Percentiles rank a stretch among this genome's conserved stretches.
Conservation (phyloP, 2,888 invertebrate genomes). For the Globia sparganii region DNA sequence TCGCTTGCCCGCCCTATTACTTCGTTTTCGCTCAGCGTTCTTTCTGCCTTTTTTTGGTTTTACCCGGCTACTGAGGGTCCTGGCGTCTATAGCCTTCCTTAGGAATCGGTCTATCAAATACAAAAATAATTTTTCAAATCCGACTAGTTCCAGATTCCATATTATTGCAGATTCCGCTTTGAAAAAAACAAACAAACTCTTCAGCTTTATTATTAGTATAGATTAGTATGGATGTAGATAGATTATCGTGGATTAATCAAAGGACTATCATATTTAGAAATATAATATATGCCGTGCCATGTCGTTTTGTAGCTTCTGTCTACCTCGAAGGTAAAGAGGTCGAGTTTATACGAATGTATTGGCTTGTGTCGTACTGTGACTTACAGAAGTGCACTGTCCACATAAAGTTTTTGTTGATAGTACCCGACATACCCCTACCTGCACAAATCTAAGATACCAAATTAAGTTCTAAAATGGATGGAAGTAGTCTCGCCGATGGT, state of each 20-base stretch:
- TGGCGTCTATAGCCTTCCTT: too few species aligned
- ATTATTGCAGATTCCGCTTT: background rate
- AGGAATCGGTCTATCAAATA: too few species aligned
- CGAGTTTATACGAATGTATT: too few species aligned
- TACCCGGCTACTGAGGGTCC: too few species aligned
- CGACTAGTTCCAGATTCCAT: background rate
- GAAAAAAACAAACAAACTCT: background rate
- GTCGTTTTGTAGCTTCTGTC: background rate
- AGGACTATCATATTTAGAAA: background rate
- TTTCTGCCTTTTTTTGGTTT: too few species aligned
- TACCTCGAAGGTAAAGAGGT: background rate
- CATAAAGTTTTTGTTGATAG: background rate
- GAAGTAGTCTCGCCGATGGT: constrained; percentile 22
- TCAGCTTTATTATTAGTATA: background rate
- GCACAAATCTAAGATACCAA: background rate
- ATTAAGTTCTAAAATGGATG: background rate
- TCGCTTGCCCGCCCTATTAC: too few species aligned
- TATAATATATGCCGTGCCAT: background rate
- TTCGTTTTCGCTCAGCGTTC: too few species aligned
- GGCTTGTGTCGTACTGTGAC: background rate
- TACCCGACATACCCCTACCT: background rate
- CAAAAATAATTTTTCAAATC: too few species aligned
- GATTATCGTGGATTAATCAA: background rate
- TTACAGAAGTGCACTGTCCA: background rate
- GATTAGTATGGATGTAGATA: background rate